These are phyloP conservation scores for Carabus problematicus DNA, from an alignment of 2,888 invertebrate species.

Conservation along the genomic window DNA sequence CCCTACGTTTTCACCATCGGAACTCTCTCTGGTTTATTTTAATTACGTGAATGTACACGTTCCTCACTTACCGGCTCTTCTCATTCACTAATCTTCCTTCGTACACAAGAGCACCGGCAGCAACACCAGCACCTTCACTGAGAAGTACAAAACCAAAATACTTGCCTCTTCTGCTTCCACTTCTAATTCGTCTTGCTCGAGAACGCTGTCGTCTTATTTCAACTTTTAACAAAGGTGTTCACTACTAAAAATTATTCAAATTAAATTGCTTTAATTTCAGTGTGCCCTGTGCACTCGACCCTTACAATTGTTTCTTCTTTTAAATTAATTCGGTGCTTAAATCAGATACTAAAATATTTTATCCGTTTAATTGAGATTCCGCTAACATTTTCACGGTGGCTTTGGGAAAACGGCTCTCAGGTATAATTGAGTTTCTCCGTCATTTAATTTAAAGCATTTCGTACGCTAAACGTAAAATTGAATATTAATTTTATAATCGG, in stretches of 20 bases:
- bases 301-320: slow-evolving; percentile 34
- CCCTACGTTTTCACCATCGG: not conserved
- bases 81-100: too few species aligned
- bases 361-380: slow-evolving; percentile 39
- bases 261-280: slow-evolving; percentile 36
- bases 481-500: slow-evolving; percentile 41
- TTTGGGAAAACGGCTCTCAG: slow-evolving; percentile 26
- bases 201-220: slow-evolving; percentile 16
- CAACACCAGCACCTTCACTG: too few species aligned
- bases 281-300: slow-evolving; percentile 4
- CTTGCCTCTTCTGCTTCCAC: not conserved
- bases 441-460: slow-evolving; percentile 31
- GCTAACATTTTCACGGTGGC: slow-evolving; percentile 28
- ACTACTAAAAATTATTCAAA: slow-evolving; percentile 33
- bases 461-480: slow-evolving; percentile 30
- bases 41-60: slow-evolving; percentile 5
- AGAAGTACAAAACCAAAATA: slow-evolving; percentile 16
- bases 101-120: too few species aligned
- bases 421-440: slow-evolving; percentile 33
- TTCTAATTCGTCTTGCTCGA: not conserved
- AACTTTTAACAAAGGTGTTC: slow-evolving; percentile 17
- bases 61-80: too few species aligned
- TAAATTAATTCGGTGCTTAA: slow-evolving; percentile 34
- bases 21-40: slow-evolving; percentile 9
- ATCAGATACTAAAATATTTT: slow-evolving; percentile 34